Evolutionary conservation across 1,140 invertebrate genomes (phyloP).

Genomic region (Subanguina moxae): DNA sequence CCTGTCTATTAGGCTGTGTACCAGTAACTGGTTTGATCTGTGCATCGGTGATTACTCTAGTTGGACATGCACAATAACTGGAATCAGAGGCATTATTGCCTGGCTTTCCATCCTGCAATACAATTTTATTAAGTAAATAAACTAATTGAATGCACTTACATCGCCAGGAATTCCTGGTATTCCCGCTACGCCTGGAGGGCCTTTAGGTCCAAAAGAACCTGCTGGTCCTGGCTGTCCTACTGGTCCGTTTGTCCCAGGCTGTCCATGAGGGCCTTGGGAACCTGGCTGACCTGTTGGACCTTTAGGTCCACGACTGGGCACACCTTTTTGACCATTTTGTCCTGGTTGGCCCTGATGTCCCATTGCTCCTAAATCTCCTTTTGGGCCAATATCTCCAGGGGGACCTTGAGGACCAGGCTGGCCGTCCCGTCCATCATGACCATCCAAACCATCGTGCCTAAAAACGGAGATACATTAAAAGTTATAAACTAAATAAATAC

Average conservation of each 20-base stretch:
- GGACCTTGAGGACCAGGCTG: conserved; percentile 12
- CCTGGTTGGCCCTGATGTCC: conserved; percentile 29
- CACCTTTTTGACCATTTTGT: conserved; percentile 6
- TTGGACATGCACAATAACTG: conserved; percentile 31
- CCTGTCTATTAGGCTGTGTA: background rate
- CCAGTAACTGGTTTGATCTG: no score
- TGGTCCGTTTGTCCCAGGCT: conserved; percentile 17
- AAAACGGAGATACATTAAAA: no score
- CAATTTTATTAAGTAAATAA: background rate
- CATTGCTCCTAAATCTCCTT: conserved; percentile 20
- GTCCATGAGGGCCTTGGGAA: conserved; percentile 20
- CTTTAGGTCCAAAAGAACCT: conserved; percentile 32
- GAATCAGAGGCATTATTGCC: conserved; percentile 12
- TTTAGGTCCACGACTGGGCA: conserved; percentile 25
- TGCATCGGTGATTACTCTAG: no score
- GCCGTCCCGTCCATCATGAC: background rate
- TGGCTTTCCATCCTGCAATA: background rate
- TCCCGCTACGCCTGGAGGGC: conserved; percentile 29
- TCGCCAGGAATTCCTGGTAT: conserved; percentile 24
- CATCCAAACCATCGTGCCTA: no score
- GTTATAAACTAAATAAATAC: no score
- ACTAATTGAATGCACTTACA: background rate
- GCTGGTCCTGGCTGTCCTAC: conserved; percentile 18
- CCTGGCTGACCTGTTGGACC: conserved; percentile 25
- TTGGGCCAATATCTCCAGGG: conserved; percentile 23